Evolutionary conservation across 2,113 vertebrate species (phyloP).

Genomic region (Pholis gunnellus): DNA sequence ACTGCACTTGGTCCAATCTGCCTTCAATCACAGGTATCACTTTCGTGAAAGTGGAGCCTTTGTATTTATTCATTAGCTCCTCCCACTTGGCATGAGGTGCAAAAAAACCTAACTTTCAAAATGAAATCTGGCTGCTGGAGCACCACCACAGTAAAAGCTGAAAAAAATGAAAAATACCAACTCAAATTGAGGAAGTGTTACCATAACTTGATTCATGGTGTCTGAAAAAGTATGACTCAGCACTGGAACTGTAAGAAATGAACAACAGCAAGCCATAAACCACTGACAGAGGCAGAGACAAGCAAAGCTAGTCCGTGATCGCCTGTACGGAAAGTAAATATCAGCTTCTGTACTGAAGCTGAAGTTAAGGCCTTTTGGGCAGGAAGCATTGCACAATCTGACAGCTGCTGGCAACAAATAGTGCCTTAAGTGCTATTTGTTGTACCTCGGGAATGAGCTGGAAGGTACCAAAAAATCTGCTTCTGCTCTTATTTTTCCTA

Average conservation of each 20-base stretch:
- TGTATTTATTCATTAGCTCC: slow-evolving; percentile 16
- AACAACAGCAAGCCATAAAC: not conserved
- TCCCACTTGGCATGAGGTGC: slow-evolving; percentile 3
- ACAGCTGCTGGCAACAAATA: slow-evolving; percentile 53
- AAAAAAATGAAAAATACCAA: slow-evolving; percentile 9
- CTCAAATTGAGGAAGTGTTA: not conserved
- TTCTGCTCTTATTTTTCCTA: slow-evolving; percentile 4
- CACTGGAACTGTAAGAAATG: not conserved
- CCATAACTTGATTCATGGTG: not conserved
- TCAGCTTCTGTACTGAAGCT: slow-evolving; percentile 45
- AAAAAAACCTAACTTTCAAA: not conserved
- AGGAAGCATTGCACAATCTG: slow-evolving; percentile 52
- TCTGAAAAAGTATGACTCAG: slow-evolving; percentile 7
- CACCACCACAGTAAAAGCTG: slow-evolving; percentile 4
- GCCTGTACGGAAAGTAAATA: slow-evolving; percentile 34
- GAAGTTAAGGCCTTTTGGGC: slow-evolving; percentile 34
- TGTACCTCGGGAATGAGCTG: slow-evolving; percentile 42
- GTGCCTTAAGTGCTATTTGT: slow-evolving; percentile 27
- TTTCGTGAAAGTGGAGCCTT: not conserved
- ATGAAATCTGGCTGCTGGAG: slow-evolving; percentile 5
- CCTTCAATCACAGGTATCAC: slow-evolving; percentile 15
- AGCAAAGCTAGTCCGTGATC: slow-evolving; percentile 15
- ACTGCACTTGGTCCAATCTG: not conserved
- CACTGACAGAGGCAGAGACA: slow-evolving; percentile 9
- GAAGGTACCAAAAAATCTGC: slow-evolving; percentile 40